Conservation (phyloP, 2,797 vertebrate genomes). For the Nannoperca australis region DNA sequence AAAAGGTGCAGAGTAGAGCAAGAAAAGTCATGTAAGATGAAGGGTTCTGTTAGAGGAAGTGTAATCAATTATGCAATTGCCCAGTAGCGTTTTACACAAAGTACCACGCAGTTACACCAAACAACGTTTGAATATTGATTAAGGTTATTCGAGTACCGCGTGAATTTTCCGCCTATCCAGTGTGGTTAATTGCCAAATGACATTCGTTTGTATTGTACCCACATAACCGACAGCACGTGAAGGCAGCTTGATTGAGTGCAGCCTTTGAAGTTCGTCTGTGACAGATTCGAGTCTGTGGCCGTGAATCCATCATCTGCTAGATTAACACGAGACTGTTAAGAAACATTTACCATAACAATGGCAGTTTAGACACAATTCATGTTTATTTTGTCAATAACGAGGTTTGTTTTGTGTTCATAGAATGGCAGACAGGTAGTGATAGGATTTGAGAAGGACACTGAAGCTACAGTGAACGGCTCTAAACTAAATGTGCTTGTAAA, state of each 20-base stretch:
- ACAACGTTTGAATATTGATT: neutral
- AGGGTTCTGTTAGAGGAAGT: neutral
- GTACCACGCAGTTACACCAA: neutral
- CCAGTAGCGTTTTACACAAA: neutral
- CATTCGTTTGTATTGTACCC: rapidly evolving
- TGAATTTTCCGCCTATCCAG: too few species aligned
- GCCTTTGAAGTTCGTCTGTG: constrained; percentile 47
- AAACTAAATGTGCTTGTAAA: neutral
- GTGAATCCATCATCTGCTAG: constrained; percentile 10
- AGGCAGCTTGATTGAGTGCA: constrained; percentile 39
- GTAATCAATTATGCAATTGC: neutral
- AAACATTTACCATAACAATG: neutral
- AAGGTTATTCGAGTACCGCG: neutral
- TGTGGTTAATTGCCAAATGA: neutral
- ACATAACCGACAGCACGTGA: constrained; percentile 33
- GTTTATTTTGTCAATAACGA: neutral
- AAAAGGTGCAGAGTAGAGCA: neutral
- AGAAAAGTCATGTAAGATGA: neutral
- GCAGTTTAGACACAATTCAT: neutral
- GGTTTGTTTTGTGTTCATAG: neutral
- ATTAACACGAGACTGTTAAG: rapidly evolving
- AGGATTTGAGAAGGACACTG: neutral
- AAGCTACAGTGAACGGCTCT: neutral
- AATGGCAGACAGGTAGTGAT: neutral
- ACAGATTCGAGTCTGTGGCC: constrained; percentile 2